These are phyloP conservation scores for Tetragnatha montana DNA, from an alignment of 2,888 invertebrate species.

Conservation along the genomic window DNA sequence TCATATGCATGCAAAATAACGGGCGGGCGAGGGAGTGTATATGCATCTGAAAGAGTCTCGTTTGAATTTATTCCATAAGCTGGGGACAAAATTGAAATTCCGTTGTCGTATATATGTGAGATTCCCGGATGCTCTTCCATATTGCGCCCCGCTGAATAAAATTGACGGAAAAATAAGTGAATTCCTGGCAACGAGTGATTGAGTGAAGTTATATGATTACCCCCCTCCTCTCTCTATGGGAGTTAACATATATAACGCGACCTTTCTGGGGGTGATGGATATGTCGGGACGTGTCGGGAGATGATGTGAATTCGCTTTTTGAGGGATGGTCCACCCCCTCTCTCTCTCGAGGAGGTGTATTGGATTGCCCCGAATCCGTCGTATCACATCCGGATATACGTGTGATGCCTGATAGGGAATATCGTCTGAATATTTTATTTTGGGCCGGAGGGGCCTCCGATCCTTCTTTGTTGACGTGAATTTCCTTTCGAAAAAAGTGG, in stretches of 20 bases:
- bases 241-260: constrained; percentile 66
- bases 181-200: constrained; percentile 64
- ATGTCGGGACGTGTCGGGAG: constrained; percentile 63
- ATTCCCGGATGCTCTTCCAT: constrained; percentile 68
- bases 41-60: constrained; percentile 70
- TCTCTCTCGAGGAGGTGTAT: background rate
- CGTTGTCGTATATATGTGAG: constrained; percentile 70
- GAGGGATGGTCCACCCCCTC: background rate
- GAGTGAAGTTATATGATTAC: constrained; percentile 71
- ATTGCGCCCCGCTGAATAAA: constrained; percentile 62
- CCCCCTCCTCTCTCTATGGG: constrained; percentile 40
- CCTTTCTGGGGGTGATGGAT: constrained; percentile 56
- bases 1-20: constrained; percentile 72
- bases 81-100: constrained; percentile 71
- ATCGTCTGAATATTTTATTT: no score
- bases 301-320: constrained; percentile 58
- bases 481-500: no score
- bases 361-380: background rate
- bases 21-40: constrained; percentile 61
- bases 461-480: no score
- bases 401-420: no score
- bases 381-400: background rate
- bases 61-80: constrained; percentile 71
- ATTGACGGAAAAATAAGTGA: constrained; percentile 71
- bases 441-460: no score